Evolutionary conservation across 1,140 invertebrate genomes (phyloP), one percentile per base, ranked within the genome.

Genomic region (Cyphomyrmex costatus): DNA sequence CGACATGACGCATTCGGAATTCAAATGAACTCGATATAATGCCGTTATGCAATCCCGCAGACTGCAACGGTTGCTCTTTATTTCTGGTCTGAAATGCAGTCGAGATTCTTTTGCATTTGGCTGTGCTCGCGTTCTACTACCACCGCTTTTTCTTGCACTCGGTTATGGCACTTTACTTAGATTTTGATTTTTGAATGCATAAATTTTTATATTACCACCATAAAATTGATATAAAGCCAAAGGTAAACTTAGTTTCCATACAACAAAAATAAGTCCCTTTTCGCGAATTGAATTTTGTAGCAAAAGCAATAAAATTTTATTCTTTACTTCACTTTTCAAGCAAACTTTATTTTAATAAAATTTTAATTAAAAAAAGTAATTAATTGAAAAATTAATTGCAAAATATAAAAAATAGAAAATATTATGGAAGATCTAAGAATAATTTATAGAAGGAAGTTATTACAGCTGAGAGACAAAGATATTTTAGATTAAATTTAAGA

Each of bases 11-110:
- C 33, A 27, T 42, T 21, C 68, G 74, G 88, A 88, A 89, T 89
- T 88, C 73, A 88, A 88, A 89, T 88, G 82, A 89, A 76, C 58
- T 85, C 88, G 60, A 89, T 88, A 89, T 89, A 89, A 89, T 76
- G 74, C 82, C 68, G 77, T 74, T 89, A 86, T 60, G 86, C 60
- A 46, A 74, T 89, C 51, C 71, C 49, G 46, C 63, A 56, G 33
- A 6, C 27, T 53, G 46, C 61, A 73, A 74, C 56, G 58, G 46
- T 51, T 46, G 53, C 49, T 65, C 82, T 85, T 78, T 89, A 88
- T 88, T 88, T 89, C 85, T 88, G 36, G 49, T 89, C 58, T 16
- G n/a, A 65, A 83, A 71, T 76, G 46, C 58, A 21, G 63, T 33
- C 49, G 14, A 49, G 42, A 16, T 53, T 83, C 36, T 74, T 49